Percentiles rank a stretch among this genome's conserved stretches.
Conservation (phyloP, 30 jellyfish, hydroid and myxozoan genomes). For the Nemopilema nomurai region DNA sequence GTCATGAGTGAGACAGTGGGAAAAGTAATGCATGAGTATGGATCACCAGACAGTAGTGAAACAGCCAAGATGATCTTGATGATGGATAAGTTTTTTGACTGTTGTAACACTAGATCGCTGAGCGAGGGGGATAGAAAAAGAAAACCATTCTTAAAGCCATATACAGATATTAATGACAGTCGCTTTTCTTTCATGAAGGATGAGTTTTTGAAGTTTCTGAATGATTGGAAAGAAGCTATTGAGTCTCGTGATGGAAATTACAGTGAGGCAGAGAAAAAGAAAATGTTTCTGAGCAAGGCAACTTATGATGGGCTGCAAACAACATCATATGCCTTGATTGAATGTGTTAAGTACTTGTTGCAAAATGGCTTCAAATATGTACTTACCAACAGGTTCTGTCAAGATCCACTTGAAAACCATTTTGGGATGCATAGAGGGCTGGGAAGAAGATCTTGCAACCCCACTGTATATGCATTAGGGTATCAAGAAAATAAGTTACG, state of each 20-base stretch:
- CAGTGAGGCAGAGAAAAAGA: conserved; percentile 14
- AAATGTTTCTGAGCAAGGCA: conserved; percentile 54
- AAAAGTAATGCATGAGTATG: conserved; percentile 33
- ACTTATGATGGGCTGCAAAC: conserved; percentile 60
- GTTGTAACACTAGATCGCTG: conserved; percentile 33
- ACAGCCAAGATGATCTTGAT: conserved; percentile 37
- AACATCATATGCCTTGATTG: conserved; percentile 50
- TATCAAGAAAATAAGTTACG: conserved; percentile 41
- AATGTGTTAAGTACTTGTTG: conserved; percentile 33
- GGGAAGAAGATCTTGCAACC: conserved; percentile 56
- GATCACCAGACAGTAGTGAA: conserved; percentile 31
- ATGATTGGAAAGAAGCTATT: conserved; percentile 24
- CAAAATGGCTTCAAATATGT: conserved; percentile 52
- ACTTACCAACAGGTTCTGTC: conserved; percentile 47
- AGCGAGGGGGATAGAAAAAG: conserved; percentile 31
- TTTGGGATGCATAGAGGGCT: conserved; percentile 63
- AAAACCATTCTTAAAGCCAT: conserved; percentile 58
- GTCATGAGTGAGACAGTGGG: conserved; percentile 63
- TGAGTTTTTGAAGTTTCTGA: conserved; percentile 44
- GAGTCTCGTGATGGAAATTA: conserved; percentile 34
- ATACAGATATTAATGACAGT: conserved; percentile 39
- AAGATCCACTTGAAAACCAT: conserved; percentile 62
- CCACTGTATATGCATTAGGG: conserved; percentile 48
- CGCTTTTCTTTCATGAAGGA: conserved; percentile 59
- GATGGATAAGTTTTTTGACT: conserved; percentile 19